phyloP scores from a whole-genome alignment of 64 coral and sea anemone species.

The Montipora foliosa region DNA sequence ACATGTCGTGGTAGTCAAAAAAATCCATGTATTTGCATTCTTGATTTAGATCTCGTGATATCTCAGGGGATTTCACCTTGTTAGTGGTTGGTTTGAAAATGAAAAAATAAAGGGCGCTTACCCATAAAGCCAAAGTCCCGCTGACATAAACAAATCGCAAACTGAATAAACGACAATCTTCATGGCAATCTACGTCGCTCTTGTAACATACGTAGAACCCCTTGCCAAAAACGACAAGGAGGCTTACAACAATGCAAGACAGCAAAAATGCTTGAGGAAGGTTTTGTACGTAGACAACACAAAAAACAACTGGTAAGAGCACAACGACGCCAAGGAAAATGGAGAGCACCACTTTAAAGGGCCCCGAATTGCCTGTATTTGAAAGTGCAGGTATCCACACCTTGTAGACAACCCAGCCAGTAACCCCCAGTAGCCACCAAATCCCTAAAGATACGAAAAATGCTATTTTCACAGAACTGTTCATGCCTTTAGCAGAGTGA shows the following conservation, averaged over 20 bases:
- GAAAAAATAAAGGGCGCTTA: constrained; percentile 27
- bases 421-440: neutral
- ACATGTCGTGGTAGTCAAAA: constrained; percentile 75
- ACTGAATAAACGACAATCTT: neutral
- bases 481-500: neutral
- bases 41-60: constrained; percentile 76
- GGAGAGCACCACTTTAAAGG: too few relatives aligned
- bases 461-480: neutral
- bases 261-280: too few relatives aligned
- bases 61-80: constrained; percentile 28
- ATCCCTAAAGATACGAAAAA: neutral
- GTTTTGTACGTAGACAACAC: too few relatives aligned
- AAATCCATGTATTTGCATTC: constrained; percentile 61
- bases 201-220: too few relatives aligned
- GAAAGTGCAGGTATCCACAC: too few relatives aligned
- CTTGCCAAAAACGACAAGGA: too few relatives aligned
- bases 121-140: constrained; percentile 20
- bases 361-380: too few relatives aligned
- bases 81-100: constrained; percentile 39
- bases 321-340: too few relatives aligned
- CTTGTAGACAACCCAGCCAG: too few relatives aligned
- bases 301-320: too few relatives aligned
- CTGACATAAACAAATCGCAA: neutral
- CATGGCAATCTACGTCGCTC: too few relatives aligned
- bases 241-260: too few relatives aligned